These are phyloP conservation scores for Sphaerophoria taeniata DNA, from an alignment of 2,888 invertebrate genomes.

Conservation along the genomic window DNA sequence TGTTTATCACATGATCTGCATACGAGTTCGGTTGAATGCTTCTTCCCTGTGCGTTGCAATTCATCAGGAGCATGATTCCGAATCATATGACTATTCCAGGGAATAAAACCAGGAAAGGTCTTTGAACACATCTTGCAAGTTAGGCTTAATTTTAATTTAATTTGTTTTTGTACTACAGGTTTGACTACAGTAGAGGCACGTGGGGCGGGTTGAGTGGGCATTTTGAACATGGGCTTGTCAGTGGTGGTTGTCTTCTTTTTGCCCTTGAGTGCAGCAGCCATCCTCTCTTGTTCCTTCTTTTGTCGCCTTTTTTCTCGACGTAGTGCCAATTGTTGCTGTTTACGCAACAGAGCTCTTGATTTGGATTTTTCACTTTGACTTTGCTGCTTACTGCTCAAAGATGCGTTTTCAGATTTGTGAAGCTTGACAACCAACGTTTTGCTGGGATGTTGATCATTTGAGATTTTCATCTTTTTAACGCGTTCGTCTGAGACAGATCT, in stretches of 20 bases:
- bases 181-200: conserved; percentile 57
- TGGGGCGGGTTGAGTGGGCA: conserved; percentile 67
- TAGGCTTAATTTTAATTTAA: conserved; percentile 16
- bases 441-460: conserved; percentile 26
- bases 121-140: conserved; percentile 57
- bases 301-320: conserved; percentile 44
- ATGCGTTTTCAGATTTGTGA: conserved; percentile 22
- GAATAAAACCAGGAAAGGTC: conserved; percentile 39
- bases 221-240: conserved; percentile 64
- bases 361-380: conserved; percentile 53
- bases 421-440: conserved; percentile 6
- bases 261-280: neutral
- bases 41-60: neutral
- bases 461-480: conserved; percentile 13
- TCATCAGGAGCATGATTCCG: conserved; percentile 28
- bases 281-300: conserved; percentile 30
- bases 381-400: conserved; percentile 7
- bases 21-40: neutral
- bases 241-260: conserved; percentile 10
- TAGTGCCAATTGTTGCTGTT: conserved; percentile 50
- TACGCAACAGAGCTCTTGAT: conserved; percentile 50
- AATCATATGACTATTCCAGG: conserved; percentile 62
- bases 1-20: conserved; percentile 67
- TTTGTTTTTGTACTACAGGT: conserved; percentile 28
- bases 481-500: conserved; percentile 14